These are phyloP conservation scores for Nymphalis polychloros DNA, from an alignment of 2,888 invertebrate species.

Conservation along the genomic window DNA sequence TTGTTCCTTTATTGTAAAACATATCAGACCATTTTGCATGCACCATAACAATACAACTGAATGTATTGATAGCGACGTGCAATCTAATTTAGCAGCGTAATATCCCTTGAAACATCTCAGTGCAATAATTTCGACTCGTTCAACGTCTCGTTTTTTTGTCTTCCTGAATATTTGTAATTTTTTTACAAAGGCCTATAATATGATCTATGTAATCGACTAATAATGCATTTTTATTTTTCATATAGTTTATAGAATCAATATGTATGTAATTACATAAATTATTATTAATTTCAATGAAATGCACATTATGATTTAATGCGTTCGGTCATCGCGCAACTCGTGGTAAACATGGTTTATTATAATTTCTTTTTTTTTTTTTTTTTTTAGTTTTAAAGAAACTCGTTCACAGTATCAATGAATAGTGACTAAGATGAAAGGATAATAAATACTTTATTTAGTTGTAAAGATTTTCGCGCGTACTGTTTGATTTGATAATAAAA, in stretches of 20 bases:
- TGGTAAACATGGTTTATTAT: conserved; percentile 2
- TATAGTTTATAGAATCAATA: conserved; percentile 31
- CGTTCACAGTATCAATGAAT: neutral
- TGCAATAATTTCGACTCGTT: conserved; percentile 51
- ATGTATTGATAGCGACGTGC: conserved; percentile 9
- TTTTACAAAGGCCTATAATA: conserved; percentile 50
- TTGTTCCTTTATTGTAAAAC: conserved; percentile 54
- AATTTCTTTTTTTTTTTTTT: conserved; percentile 3
- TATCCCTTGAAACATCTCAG: conserved; percentile 25
- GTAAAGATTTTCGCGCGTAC: conserved; percentile 7
- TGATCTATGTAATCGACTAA: conserved; percentile 38
- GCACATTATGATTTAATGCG: conserved; percentile 37
- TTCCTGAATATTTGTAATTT: conserved; percentile 49
- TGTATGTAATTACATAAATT: conserved; percentile 43
- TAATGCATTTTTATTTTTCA: conserved; percentile 50
- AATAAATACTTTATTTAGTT: conserved; percentile 11
- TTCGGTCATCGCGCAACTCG: conserved; percentile 9
- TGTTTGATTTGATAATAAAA: conserved; percentile 5
- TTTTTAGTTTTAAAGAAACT: conserved; percentile 1
- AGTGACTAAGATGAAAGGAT: conserved; percentile 16
- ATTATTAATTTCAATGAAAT: conserved; percentile 41
- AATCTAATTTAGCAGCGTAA: conserved; percentile 17
- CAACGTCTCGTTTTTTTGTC: conserved; percentile 48
- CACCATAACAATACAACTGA: conserved; percentile 1
- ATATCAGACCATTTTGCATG: conserved; percentile 47